Conservation (phyloP, 1,140 invertebrate genomes). For the Trachymyrmex cornetzi region DNA sequence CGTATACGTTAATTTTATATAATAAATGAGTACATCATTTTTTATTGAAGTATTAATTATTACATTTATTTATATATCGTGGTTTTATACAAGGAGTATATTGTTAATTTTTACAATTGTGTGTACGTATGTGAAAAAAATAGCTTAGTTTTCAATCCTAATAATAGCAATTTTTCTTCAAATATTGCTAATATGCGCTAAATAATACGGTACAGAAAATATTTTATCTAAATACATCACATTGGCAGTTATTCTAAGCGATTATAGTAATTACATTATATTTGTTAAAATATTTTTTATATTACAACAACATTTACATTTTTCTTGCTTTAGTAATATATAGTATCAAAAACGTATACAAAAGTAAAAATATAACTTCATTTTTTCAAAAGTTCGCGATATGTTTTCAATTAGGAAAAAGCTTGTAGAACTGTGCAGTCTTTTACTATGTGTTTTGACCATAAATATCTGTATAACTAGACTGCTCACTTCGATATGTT, state of each 20-base stretch:
- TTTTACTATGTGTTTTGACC: not conserved
- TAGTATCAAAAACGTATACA: slow-evolving; percentile 76
- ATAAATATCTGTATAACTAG: too few relatives aligned
- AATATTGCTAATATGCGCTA: slow-evolving; percentile 41
- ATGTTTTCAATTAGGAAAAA: slow-evolving; percentile 59
- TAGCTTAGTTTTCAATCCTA: slow-evolving; percentile 40
- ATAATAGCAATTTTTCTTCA: slow-evolving; percentile 32
- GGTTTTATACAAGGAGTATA: slow-evolving; percentile 75
- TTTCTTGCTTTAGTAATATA: slow-evolving; percentile 60
- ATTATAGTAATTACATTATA: slow-evolving; percentile 71
- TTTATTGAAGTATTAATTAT: slow-evolving; percentile 37
- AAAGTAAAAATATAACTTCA: slow-evolving; percentile 74
- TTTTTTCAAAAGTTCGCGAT: slow-evolving; percentile 62
- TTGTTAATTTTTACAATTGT: slow-evolving; percentile 71
- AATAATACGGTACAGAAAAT: slow-evolving; percentile 68
- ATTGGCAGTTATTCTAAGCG: slow-evolving; percentile 77
- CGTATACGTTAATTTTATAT: not conserved
- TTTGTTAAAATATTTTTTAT: slow-evolving; percentile 64
- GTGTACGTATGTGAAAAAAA: slow-evolving; percentile 50
- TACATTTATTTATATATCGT: slow-evolving; percentile 70
- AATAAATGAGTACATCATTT: slow-evolving; percentile 31
- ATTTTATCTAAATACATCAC: slow-evolving; percentile 80
- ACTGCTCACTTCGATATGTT: too few relatives aligned
- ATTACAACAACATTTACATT: slow-evolving; percentile 81
- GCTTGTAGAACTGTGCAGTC: slow-evolving; percentile 51